phyloP scores from a whole-genome alignment of 2,888 invertebrate genomes.

The Meta bourneti region DNA sequence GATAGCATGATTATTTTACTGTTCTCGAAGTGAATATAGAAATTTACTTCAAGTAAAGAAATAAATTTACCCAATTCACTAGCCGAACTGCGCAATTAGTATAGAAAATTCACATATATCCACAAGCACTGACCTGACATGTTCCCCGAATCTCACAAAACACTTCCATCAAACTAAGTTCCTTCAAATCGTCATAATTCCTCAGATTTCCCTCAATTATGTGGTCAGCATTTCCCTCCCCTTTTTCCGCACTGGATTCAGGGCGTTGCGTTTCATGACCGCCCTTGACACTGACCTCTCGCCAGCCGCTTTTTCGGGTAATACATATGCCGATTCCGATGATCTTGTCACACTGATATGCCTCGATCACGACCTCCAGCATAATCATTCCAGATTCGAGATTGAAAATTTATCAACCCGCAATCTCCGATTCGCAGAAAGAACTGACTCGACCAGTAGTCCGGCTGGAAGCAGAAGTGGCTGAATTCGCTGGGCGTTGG shows the following conservation, averaged over 20 bases:
- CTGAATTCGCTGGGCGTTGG: slow-evolving; percentile 64
- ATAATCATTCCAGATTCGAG: slow-evolving; percentile 61
- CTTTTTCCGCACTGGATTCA: not conserved
- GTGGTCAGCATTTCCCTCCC: slow-evolving; percentile 21
- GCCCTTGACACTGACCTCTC: slow-evolving; percentile 65
- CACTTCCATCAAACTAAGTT: no score
- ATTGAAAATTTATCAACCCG: slow-evolving; percentile 72
- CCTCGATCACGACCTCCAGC: slow-evolving; percentile 62
- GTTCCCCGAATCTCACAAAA: no score
- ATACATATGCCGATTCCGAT: slow-evolving; percentile 64
- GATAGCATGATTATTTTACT: no score
- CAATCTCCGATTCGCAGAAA: slow-evolving; percentile 33
- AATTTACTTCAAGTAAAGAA: no score
- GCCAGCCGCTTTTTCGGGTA: slow-evolving; percentile 48
- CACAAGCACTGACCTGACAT: no score
- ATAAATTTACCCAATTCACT: no score
- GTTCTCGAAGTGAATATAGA: no score
- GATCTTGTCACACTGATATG: slow-evolving; percentile 74
- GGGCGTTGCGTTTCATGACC: slow-evolving; percentile 46
- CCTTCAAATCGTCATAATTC: no score
- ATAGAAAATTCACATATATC: no score
- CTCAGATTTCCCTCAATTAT: not conserved
- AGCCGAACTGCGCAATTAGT: no score
- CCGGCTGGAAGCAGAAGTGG: slow-evolving; percentile 40
- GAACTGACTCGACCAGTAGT: slow-evolving; percentile 68